Evolutionary conservation across 2,888 invertebrate species (phyloP).

Genomic region (Pyrrhosoma nymphula): DNA sequence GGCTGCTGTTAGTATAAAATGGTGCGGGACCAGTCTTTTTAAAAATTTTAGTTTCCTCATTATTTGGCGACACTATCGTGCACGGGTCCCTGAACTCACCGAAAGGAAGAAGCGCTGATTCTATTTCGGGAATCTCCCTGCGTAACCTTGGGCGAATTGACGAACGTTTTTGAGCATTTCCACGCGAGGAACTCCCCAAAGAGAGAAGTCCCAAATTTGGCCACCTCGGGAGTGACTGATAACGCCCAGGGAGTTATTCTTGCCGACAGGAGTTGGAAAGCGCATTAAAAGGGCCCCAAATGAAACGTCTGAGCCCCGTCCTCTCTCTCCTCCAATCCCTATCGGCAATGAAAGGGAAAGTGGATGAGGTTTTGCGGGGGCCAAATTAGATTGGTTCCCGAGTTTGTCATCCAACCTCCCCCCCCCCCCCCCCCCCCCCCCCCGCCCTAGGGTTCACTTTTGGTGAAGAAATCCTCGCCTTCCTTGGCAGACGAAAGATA

Average conservation of each 20-base stretch:
- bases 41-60: no score
- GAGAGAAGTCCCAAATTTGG: background rate
- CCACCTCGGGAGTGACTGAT: background rate
- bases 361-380: background rate
- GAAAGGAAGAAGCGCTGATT: no score
- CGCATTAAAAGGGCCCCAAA: no score
- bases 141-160: no score
- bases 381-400: background rate
- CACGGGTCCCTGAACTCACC: no score
- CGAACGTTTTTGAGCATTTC: no score
- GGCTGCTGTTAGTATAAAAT: no score
- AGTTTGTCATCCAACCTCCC: background rate
- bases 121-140: no score
- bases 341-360: background rate
- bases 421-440: background rate
- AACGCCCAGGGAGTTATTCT: no score
- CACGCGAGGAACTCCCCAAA: background rate
- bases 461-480: background rate
- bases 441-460: background rate
- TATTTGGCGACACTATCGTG: no score
- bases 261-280: no score
- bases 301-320: background rate
- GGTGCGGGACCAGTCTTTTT: no score
- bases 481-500: background rate
- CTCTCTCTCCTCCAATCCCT: background rate